Evolutionary conservation across 2,888 invertebrate species (phyloP), one percentile per base, ranked within the genome.

Genomic region (Pogonocherus hispidulus): DNA sequence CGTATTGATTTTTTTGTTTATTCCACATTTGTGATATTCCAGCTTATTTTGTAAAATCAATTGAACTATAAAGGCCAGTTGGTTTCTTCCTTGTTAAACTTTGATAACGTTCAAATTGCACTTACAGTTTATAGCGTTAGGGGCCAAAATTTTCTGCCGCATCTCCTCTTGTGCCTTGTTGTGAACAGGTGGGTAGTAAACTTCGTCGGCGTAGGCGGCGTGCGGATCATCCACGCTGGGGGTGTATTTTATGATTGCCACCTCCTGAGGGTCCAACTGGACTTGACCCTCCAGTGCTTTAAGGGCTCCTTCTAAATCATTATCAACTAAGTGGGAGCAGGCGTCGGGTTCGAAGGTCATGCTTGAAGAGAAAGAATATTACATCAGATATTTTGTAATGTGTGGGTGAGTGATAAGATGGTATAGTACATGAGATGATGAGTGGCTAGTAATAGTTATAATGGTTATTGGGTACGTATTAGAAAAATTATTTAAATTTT

Each of bases 231-330:
- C 87, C 64, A 87, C 85, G 69, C 89, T 91, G 11, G 95, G 95
- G 5, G 91, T 91, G 79, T 93, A 95, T 73, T 92, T 92, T 23
- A 95, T 92, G 77, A 92, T 92, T 27, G 95, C 95, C 80, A 93
- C 87, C 79, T 93, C 91, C 74, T 91, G 90, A 14, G 92, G 89
- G 77, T 92, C 91, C 60, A 89, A 84, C 65, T 84, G 82, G 44
- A 86, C 87, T 69, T 87, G 86, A 32, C 86, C 87, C 75, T 88
- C 87, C 55, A 88, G 81, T 49, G 87, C 87, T 72, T 86, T 86
- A 63, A 88, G 79, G 14, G 88, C 88, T 14, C 87, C 87, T 74
- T 88, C 87, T 69, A 88, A 78, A 72, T 88, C 88, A 75, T 88
- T 87, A 78, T 89, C 88, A 55, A 86, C 85, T 54, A 88, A 82